phyloP scores from a whole-genome alignment of 2,888 invertebrate genomes.

The Gari tellinella region DNA sequence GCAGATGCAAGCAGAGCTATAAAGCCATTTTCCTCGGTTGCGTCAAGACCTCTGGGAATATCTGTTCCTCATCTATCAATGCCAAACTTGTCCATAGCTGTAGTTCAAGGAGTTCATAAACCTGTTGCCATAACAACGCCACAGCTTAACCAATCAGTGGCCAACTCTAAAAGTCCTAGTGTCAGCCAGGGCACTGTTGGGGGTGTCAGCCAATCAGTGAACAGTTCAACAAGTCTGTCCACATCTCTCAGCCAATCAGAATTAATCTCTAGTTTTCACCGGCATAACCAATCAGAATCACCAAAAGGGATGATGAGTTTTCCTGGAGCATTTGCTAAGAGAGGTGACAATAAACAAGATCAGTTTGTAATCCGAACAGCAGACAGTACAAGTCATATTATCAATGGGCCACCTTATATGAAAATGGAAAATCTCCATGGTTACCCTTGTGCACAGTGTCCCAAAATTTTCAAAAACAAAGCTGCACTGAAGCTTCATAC shows the following conservation, averaged over 20 bases:
- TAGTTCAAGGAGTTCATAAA: slow-evolving; percentile 47
- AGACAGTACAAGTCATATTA: slow-evolving; percentile 13
- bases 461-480: slow-evolving; percentile 55
- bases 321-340: slow-evolving; percentile 14
- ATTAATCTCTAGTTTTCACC: slow-evolving; percentile 3
- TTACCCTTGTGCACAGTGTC: slow-evolving; percentile 44
- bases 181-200: slow-evolving; percentile 40
- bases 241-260: background rate
- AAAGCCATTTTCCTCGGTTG: slow-evolving; percentile 42
- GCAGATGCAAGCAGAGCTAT: slow-evolving; percentile 30
- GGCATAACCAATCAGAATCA: background rate
- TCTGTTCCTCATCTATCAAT: slow-evolving; percentile 36
- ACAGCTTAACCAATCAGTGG: slow-evolving; percentile 46
- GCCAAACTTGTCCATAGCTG: slow-evolving; percentile 29
- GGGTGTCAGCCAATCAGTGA: slow-evolving; percentile 15
- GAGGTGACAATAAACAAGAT: slow-evolving; percentile 22
- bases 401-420: slow-evolving; percentile 1
- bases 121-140: slow-evolving; percentile 60
- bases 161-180: slow-evolving; percentile 44
- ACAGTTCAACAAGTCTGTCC: background rate
- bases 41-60: slow-evolving; percentile 43
- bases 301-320: background rate
- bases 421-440: slow-evolving; percentile 15
- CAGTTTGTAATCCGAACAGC: slow-evolving; percentile 38
- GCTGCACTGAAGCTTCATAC: slow-evolving; percentile 57